These are phyloP conservation scores for Ligdia adustata DNA, from an alignment of 2,888 invertebrate species.

Conservation along the genomic window DNA sequence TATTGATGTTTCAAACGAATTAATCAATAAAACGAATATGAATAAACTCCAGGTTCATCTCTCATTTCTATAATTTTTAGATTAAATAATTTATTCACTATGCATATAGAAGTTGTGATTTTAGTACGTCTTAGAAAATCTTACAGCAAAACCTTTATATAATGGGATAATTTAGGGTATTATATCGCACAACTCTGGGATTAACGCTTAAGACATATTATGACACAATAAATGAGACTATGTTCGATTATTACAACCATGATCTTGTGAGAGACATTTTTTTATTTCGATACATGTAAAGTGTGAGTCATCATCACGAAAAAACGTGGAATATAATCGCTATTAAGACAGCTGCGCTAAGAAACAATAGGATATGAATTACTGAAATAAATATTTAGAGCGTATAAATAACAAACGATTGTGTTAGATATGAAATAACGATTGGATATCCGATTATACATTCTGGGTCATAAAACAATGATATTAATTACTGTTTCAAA, in stretches of 20 bases:
- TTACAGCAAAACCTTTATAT: no score
- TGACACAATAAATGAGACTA: neutral
- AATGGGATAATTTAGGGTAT: neutral
- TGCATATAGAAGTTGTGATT: no score
- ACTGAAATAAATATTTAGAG: conserved; percentile 19
- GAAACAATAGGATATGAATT: conserved; percentile 25
- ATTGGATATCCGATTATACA: conserved; percentile 21
- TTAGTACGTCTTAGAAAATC: no score
- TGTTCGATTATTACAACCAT: no score
- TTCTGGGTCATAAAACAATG: conserved; percentile 26
- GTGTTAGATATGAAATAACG: conserved; percentile 1
- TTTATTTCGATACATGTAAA: neutral
- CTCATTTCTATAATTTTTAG: no score
- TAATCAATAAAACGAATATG: no score
- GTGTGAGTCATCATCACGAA: neutral
- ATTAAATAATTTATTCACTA: no score
- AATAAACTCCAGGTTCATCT: no score
- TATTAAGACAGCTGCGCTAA: conserved; percentile 25
- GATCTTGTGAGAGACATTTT: no score
- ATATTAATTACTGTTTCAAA: neutral
- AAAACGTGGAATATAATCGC: neutral
- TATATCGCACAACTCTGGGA: neutral
- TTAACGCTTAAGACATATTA: neutral
- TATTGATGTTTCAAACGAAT: no score
- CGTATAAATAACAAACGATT: conserved; percentile 15